Evolutionary conservation across 2,888 invertebrate species (phyloP).

Genomic region (Platerodrilus igneus): DNA sequence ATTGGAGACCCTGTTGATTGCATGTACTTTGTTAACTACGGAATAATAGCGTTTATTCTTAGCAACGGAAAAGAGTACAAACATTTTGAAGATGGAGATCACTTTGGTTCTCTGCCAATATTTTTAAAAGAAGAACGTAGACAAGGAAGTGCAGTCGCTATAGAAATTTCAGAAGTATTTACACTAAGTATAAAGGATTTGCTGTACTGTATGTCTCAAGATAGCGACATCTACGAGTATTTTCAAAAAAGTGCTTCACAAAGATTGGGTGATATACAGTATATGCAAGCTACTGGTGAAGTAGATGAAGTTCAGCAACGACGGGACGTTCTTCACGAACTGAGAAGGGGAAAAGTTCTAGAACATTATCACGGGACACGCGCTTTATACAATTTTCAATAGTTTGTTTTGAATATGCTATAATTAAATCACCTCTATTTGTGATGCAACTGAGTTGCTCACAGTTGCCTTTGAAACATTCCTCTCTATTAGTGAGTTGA

Average conservation of each 20-base stretch:
- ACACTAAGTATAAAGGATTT: slow-evolving; percentile 33
- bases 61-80: slow-evolving; percentile 50
- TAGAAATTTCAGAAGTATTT: slow-evolving; percentile 42
- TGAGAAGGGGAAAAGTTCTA: slow-evolving; percentile 27
- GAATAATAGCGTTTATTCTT: slow-evolving; percentile 49
- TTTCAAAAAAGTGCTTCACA: slow-evolving; percentile 43
- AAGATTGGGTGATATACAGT: slow-evolving; percentile 27
- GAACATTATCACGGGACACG: slow-evolving; percentile 19
- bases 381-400: too few species aligned
- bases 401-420: too few species aligned
- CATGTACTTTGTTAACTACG: slow-evolving; percentile 52
- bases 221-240: slow-evolving; percentile 41
- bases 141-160: slow-evolving; percentile 31
- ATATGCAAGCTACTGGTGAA: neutral
- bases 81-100: slow-evolving; percentile 53
- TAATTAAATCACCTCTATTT: too few species aligned
- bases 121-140: slow-evolving; percentile 25
- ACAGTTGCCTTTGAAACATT: too few species aligned
- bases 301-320: slow-evolving; percentile 2
- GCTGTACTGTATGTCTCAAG: slow-evolving; percentile 33
- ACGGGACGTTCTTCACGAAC: slow-evolving; percentile 23
- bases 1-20: slow-evolving; percentile 44
- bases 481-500: too few species aligned
- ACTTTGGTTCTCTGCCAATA: slow-evolving; percentile 45
- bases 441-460: too few species aligned